Evolutionary conservation across 2,888 invertebrate genomes (phyloP).

Genomic region (Drosophila meridiana): DNA sequence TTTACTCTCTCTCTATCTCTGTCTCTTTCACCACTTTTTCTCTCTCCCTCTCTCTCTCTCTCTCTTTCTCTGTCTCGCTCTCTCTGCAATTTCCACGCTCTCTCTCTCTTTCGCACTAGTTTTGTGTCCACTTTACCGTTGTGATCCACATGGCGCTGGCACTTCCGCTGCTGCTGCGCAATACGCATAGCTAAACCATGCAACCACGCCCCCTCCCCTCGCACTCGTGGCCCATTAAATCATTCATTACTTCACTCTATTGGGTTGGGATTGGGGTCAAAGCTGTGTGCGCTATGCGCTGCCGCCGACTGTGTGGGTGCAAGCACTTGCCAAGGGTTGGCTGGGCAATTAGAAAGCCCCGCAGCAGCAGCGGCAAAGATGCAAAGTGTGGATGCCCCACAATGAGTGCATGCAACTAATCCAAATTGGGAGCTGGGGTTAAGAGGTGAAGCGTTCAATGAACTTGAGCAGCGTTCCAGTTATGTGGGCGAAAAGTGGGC

Average conservation of each 20-base stretch:
- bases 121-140: conserved; percentile 49
- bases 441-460: conserved; percentile 56
- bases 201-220: background rate
- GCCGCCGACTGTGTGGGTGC: conserved; percentile 18
- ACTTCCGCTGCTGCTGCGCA: conserved; percentile 57
- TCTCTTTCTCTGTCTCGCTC: background rate
- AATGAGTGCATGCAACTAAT: conserved; percentile 21
- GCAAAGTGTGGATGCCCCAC: conserved; percentile 19
- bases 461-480: conserved; percentile 32
- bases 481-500: conserved; percentile 6
- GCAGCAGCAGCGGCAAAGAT: conserved; percentile 37
- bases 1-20: background rate
- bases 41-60: background rate
- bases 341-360: conserved; percentile 46
- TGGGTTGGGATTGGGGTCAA: conserved; percentile 54
- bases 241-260: conserved; percentile 54
- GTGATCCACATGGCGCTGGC: conserved; percentile 62
- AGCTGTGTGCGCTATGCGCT: conserved; percentile 30
- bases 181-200: conserved; percentile 23
- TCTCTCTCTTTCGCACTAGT: conserved; percentile 7
- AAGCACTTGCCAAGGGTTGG: conserved; percentile 41
- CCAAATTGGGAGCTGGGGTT: conserved; percentile 41
- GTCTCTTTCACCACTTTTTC: background rate
- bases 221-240: conserved; percentile 27
- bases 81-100: background rate